Evolutionary conservation across 2,113 vertebrate genomes (phyloP), one percentile per base, ranked within the genome.

Genomic region (Fregata magnificens): DNA sequence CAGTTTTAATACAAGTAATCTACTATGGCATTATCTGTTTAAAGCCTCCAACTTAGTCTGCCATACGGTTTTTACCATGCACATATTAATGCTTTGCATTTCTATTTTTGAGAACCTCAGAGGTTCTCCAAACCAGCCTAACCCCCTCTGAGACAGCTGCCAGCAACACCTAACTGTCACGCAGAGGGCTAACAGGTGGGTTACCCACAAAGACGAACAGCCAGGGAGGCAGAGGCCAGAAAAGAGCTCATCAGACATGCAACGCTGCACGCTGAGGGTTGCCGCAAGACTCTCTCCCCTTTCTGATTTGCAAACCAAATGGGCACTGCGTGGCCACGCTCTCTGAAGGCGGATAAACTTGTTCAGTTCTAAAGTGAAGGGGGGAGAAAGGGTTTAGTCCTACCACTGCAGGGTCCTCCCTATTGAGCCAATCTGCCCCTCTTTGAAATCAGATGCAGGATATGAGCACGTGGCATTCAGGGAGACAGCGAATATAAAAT

Each of bases 301-400:
- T 55, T 40, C 84, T 74, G 42, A 79, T 94, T 82, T 92, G 82
- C 92, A 93, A 94, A 85, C 13, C 90, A 93, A 91, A 87, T 25
- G 26, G 18, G 1, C 25, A 18, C 49, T 1, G 1, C 0, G 0
- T 34, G 8, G 1, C 76, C 9, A 12, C 2, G 5, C 55, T 45
- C 45, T 4, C 18, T 18, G 32, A 47, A 45, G 31, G 40, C 0
- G 0, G 21, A 53, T n/a, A 56, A 84, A 82, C 49, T 71, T 10
- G 25, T 71, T 61, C 22, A 0, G 29, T 13, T 74, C 42, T 22
- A 2, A 84, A 72, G 42, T 4, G 8, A 85, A 63, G 2, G 1
- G 5, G 21, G 9, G 3, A 86, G n/a, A 56, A 62, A 49, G 67
- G 25, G 29, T 26, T 81, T 9, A 56, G 34, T 67, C 36, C 40